Base-by-base conservation (phyloP, 2,113 vertebrate species). In the Pygoscelis antarcticus region DNA sequence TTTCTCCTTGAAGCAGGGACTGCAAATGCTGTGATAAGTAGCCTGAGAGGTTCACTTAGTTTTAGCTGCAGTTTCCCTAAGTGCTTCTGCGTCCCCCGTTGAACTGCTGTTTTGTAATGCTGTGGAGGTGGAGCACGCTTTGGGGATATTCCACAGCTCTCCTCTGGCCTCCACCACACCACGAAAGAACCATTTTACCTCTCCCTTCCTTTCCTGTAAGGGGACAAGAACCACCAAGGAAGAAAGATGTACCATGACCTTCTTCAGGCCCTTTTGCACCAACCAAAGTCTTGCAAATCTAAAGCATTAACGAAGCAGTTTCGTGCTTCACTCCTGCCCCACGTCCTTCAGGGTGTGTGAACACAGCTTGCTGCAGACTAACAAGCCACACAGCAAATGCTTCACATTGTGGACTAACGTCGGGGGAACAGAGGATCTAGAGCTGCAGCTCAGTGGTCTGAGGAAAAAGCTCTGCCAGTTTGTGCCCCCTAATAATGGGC, bases 31-130 rank as follows among this genome's bases (percentile, higher is more conserved):
- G 83, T 51, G 71, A 61, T 96, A 97, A 94, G 81, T 72, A 78
- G 70, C 78, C 68, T 93, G 88, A 97, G 97, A 94, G 93, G 81
- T 89, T 95, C 86, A 57, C 90, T 77, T 88, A 47, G 75, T 90
- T 96, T 93, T 93, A 96, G 75, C 95, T 88, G 91, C 93, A 82
- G 81, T 91, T 95, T 96, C 86, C 68, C 57, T 85, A 91, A 95
- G 88, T 90, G 94, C 90, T 94, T 83, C 68, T 40, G 66, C 95
- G 96, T 96, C 96, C 97, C 95, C 60, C 0, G 44, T 64, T 97
- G 96, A 97, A 97, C 96, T 87, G 52, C 55, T 80, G 92, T 97
- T 97, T 97, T 96, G 77, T 96, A 97, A 97, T 5, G 16, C 62
- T 23, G 55, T 47, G 57, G 87, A 92, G 94, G 65, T 70, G 85